Percentiles rank a stretch among this genome's conserved stretches.
phyloP scores from a whole-genome alignment of 2,888 invertebrate species.

The Cordilura impudica region DNA sequence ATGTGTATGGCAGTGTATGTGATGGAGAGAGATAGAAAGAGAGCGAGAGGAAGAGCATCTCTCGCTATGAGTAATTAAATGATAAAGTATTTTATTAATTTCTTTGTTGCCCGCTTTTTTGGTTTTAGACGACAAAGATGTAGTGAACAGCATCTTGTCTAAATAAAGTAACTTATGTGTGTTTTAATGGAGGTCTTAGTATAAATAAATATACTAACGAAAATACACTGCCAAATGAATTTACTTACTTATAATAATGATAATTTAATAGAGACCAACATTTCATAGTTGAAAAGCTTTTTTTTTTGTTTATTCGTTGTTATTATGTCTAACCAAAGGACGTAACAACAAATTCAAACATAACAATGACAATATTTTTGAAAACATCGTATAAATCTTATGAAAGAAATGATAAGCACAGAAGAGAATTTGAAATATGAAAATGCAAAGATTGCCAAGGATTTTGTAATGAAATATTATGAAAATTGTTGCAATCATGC shows the following conservation, averaged over 20 bases:
- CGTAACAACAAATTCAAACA: not conserved
- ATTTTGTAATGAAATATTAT: not conserved
- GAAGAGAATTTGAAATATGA: too few species aligned
- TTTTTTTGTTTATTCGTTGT: too few species aligned
- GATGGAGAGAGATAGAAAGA: too few species aligned
- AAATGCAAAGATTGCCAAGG: not conserved
- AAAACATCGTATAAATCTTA: too few species aligned
- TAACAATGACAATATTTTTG: not conserved
- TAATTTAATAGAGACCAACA: conserved; percentile 22
- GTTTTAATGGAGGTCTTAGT: not conserved
- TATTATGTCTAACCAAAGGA: not conserved
- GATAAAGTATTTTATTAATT: conserved; percentile 21
- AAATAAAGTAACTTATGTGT: conserved; percentile 2
- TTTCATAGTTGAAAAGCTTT: not conserved
- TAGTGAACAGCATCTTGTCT: not conserved
- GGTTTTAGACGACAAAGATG: too few species aligned
- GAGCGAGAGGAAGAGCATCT: not conserved
- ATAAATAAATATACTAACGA: not conserved
- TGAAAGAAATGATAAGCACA: too few species aligned
- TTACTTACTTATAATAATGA: not conserved
- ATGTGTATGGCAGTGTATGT: not conserved
- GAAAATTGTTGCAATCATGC: not conserved
- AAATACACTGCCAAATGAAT: not conserved
- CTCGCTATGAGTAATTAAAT: conserved; percentile 3
- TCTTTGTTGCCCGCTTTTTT: not conserved